phyloP scores from a whole-genome alignment of 2,113 vertebrate genomes.

The Numenius arquata region DNA sequence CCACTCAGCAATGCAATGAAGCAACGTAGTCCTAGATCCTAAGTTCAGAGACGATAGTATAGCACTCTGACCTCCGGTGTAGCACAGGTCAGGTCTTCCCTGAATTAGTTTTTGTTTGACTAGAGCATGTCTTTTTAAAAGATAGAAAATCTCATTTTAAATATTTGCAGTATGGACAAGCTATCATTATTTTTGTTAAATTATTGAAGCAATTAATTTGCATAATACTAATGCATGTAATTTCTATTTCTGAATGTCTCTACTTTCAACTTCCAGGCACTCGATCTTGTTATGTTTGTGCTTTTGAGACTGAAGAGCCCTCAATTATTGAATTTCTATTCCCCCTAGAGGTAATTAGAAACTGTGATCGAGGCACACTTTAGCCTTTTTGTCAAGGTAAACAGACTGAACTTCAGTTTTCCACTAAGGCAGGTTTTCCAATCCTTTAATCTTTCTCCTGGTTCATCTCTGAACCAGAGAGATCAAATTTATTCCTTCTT shows the following conservation, averaged over 20 bases:
- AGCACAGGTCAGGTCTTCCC: background rate
- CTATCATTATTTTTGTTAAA: background rate
- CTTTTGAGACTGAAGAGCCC: background rate
- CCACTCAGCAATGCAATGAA: background rate
- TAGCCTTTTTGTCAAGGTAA: background rate
- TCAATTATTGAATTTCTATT: background rate
- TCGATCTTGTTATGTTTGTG: background rate
- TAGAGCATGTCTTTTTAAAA: background rate
- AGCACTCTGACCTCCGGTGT: background rate
- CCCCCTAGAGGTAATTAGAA: background rate
- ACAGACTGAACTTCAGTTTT: background rate
- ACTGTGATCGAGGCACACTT: background rate
- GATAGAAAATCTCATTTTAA: background rate
- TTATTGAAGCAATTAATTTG: background rate
- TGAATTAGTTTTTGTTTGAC: background rate
- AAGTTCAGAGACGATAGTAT: background rate
- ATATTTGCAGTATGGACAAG: background rate
- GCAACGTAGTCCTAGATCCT: background rate
- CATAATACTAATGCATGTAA: background rate
- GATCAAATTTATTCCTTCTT: background rate
- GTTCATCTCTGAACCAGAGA: background rate
- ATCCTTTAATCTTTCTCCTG: background rate
- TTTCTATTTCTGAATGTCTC: background rate
- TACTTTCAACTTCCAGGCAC: background rate
- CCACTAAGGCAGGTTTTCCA: background rate